Conservation (phyloP, 2,113 vertebrate species). For the Setophaga kirtlandii region DNA sequence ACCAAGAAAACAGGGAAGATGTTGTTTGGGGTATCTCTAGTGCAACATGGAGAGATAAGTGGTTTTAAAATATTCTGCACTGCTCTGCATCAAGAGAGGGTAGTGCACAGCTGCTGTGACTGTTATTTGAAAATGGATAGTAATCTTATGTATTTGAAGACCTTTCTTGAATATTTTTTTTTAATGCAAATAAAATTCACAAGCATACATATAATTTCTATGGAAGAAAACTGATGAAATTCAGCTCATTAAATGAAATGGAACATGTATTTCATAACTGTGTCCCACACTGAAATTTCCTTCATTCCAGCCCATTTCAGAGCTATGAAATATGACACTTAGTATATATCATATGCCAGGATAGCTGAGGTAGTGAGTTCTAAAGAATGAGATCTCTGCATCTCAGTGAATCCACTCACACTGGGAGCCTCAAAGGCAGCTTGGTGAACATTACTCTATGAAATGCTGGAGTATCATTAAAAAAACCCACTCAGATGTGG, state of each 20-base stretch:
- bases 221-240: not conserved
- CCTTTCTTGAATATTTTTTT: not conserved
- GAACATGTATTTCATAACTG: not conserved
- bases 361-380: not conserved
- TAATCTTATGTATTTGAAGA: not conserved
- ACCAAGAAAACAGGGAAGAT: not conserved
- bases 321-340: not conserved
- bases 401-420: not conserved
- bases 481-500: not conserved
- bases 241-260: not conserved
- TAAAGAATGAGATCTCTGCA: not conserved
- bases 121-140: not conserved
- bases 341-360: not conserved
- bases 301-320: not conserved
- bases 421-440: not conserved
- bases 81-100: not conserved
- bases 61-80: not conserved
- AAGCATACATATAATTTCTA: not conserved
- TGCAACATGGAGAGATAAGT: not conserved
- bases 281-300: not conserved
- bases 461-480: not conserved
- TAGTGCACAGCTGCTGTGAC: not conserved
- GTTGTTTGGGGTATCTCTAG: not conserved
- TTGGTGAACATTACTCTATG: not conserved
- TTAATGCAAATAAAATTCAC: not conserved